Percentiles rank a stretch among this genome's conserved stretches.
Evolutionary conservation across 2,113 vertebrate species (phyloP).

Genomic region (Anhinga rufa): DNA sequence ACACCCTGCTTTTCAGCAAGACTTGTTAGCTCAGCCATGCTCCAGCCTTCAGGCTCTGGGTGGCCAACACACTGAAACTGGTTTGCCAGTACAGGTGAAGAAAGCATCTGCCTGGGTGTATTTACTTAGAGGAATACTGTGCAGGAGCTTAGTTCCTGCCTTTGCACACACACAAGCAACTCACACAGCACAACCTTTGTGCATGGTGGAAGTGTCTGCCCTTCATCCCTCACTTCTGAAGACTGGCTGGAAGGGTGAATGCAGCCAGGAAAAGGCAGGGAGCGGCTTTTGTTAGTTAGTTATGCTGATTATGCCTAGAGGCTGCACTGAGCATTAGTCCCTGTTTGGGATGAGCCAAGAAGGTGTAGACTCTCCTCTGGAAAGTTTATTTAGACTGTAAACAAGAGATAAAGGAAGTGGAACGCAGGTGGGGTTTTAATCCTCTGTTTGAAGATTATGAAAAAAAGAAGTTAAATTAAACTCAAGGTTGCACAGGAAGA

Average conservation of each 20-base stretch:
- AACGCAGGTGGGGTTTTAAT: neutral
- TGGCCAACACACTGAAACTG: neutral
- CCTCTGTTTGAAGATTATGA: neutral
- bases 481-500: neutral
- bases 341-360: neutral
- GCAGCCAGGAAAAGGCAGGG: neutral
- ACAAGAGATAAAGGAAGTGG: neutral
- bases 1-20: neutral
- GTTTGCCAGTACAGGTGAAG: neutral
- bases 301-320: neutral
- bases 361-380: neutral
- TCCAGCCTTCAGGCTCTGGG: neutral
- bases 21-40: neutral
- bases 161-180: neutral
- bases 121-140: neutral
- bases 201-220: neutral
- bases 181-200: neutral
- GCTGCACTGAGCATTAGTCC: neutral
- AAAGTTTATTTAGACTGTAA: neutral
- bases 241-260: neutral
- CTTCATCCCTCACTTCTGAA: neutral
- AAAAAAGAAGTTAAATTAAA: neutral
- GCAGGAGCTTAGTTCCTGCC: neutral
- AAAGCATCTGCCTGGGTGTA: neutral
- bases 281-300: neutral